Evolutionary conservation across 2,113 vertebrate genomes (phyloP).

Genomic region (Dasyornis broadbenti): DNA sequence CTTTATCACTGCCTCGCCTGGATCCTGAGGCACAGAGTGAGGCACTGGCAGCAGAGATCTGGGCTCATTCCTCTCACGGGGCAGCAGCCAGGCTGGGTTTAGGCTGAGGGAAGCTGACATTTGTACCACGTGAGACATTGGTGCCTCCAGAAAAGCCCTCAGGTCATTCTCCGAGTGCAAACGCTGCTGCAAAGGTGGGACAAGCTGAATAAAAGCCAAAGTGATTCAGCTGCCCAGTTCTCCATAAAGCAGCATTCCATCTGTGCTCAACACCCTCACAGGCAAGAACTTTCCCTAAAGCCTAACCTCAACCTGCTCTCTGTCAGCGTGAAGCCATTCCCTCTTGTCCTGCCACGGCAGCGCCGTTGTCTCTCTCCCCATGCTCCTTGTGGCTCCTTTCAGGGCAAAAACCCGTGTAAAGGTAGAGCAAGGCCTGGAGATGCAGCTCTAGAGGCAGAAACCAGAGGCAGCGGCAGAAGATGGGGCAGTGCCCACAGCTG

Average conservation of each 20-base stretch:
- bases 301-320: rapidly evolving
- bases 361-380: not conserved
- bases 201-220: not conserved
- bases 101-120: not conserved
- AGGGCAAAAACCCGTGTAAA: too few species aligned
- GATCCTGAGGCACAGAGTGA: not conserved
- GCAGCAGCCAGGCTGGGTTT: not conserved
- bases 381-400: rapidly evolving
- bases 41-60: not conserved
- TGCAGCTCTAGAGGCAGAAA: not conserved
- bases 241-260: not conserved
- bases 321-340: not conserved
- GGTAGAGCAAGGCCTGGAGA: not conserved
- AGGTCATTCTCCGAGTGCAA: not conserved
- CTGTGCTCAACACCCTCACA: not conserved
- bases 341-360: not conserved
- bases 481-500: not conserved
- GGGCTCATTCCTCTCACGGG: not conserved
- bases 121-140: too few species aligned
- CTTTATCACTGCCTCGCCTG: not conserved
- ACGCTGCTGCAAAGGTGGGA: not conserved
- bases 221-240: not conserved
- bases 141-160: not conserved
- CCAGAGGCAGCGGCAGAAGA: not conserved
- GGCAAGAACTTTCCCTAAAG: too few species aligned